A percentile compares a stretch with the other conserved stretches of the same genome.
Evolutionary conservation across 1,140 invertebrate species (phyloP).

Genomic region (Aricia agestis): DNA sequence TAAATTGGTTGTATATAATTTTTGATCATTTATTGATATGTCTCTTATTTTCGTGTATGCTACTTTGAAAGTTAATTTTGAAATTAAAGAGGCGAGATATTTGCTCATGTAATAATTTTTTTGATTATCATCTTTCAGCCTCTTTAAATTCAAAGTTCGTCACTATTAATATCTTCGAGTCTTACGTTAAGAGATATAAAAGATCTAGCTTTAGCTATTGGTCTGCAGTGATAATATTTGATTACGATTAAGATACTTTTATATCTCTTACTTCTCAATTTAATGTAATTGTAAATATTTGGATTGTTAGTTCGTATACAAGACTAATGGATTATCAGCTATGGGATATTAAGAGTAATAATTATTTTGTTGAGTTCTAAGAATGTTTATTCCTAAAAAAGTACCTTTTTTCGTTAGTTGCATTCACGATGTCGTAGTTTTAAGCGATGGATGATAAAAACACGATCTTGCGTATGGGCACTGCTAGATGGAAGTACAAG

Average conservation of each 20-base stretch:
- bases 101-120: neutral
- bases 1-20: conserved; percentile 72
- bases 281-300: conserved; percentile 22
- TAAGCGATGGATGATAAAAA: conserved; percentile 45
- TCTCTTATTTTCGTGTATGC: conserved; percentile 11
- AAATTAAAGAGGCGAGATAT: neutral
- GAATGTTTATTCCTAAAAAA: conserved; percentile 67
- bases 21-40: conserved; percentile 34
- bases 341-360: conserved; percentile 44
- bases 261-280: conserved; percentile 11
- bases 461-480: conserved; percentile 39
- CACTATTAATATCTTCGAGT: neutral
- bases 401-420: conserved; percentile 55
- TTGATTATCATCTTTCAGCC: neutral
- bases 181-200: neutral
- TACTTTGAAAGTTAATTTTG: conserved; percentile 6
- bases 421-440: conserved; percentile 40
- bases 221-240: conserved; percentile 9
- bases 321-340: conserved; percentile 20
- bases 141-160: conserved; percentile 9
- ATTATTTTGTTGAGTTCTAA: conserved; percentile 63
- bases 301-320: conserved; percentile 16
- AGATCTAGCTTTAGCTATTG: conserved; percentile 13
- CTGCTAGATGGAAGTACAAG: conserved; percentile 52
- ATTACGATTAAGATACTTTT: neutral